These are phyloP conservation scores for Diceros bicornis DNA, from an alignment of 2,797 vertebrate genomes.

Conservation along the genomic window DNA sequence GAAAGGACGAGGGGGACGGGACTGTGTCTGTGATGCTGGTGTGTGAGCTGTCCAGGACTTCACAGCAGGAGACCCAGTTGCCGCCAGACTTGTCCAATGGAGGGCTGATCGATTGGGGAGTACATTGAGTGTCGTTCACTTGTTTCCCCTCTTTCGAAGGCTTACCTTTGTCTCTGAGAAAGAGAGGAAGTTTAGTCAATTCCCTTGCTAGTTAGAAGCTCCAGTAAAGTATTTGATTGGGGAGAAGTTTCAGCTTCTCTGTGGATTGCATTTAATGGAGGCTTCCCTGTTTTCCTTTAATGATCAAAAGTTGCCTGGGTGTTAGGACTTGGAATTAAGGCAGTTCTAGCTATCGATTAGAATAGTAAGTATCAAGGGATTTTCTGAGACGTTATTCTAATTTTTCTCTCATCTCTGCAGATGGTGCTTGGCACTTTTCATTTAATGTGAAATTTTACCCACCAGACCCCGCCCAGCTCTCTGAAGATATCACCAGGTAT, in stretches of 20 bases:
- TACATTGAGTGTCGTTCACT: background rate
- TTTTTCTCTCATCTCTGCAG: slow-evolving; percentile 87
- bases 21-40: background rate
- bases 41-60: background rate
- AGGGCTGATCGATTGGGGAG: background rate
- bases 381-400: slow-evolving; percentile 72
- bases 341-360: background rate
- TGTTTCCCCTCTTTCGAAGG: background rate
- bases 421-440: slow-evolving; percentile 97
- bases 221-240: background rate
- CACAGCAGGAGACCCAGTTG: background rate
- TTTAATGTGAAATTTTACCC: slow-evolving; percentile 99
- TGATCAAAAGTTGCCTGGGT: background rate
- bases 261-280: background rate
- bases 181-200: background rate
- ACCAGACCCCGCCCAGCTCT: slow-evolving; percentile 97
- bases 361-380: background rate
- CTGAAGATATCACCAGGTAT: slow-evolving; percentile 98
- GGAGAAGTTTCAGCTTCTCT: background rate
- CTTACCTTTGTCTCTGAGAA: background rate
- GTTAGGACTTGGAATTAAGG: background rate
- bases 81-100: background rate
- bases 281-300: background rate
- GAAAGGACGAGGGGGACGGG: background rate
- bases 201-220: background rate